phyloP scores from a whole-genome alignment of 2,113 vertebrate species.

The Barbus barbus region DNA sequence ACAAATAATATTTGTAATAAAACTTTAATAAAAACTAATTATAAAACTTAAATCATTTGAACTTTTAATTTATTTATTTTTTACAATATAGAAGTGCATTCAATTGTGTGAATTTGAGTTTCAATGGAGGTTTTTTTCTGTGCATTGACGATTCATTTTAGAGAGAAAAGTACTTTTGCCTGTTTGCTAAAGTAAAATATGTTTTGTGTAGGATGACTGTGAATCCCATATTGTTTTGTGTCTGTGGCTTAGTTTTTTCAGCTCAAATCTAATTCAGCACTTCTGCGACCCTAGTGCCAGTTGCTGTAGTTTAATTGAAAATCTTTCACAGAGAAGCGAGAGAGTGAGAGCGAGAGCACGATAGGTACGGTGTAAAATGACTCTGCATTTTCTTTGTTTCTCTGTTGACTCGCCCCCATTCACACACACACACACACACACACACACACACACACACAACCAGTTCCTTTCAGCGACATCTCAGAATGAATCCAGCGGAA shows the following conservation, averaged over 20 bases:
- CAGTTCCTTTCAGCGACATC: conserved; percentile 54
- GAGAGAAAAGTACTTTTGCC: background rate
- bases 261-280: conserved; percentile 7
- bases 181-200: background rate
- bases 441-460: conserved; percentile 25
- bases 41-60: no score
- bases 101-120: no score
- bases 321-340: background rate
- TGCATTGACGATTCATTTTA: background rate
- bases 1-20: no score
- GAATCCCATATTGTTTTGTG: background rate
- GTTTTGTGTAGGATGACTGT: background rate
- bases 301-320: background rate
- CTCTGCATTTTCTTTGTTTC: conserved; percentile 71
- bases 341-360: background rate
- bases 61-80: no score
- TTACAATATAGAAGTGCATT: no score
- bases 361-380: conserved; percentile 57
- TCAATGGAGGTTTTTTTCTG: no score
- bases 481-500: conserved; percentile 21
- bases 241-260: background rate
- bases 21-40: no score
- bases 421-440: conserved; percentile 30
- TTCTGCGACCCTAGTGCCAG: background rate
- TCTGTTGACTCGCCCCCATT: conserved; percentile 65